These are phyloP conservation scores for Lymantria dispar DNA, from an alignment of 2,888 invertebrate species.

Conservation along the genomic window DNA sequence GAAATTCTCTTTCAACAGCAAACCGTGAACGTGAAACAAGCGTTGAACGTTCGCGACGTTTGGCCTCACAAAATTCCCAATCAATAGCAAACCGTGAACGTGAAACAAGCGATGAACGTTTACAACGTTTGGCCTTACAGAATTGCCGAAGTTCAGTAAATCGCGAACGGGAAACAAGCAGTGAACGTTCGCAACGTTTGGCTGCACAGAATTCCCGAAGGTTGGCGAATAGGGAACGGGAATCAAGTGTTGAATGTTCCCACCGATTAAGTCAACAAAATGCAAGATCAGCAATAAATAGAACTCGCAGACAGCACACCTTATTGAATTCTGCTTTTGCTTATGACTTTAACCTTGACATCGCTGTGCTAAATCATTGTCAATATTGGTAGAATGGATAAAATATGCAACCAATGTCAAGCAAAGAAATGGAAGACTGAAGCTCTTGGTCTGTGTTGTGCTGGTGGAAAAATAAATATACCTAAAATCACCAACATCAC, in stretches of 20 bases:
- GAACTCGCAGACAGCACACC: conserved; percentile 10
- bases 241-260: not conserved
- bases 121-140: not conserved
- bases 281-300: conserved; percentile 8
- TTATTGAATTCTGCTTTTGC: conserved; percentile 6
- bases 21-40: not conserved
- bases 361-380: not conserved
- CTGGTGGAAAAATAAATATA: conserved; percentile 22
- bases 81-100: not conserved
- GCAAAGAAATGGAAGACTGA: conserved; percentile 21
- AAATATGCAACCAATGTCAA: conserved; percentile 17
- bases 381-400: conserved; percentile 21
- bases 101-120: not conserved
- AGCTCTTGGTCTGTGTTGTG: conserved; percentile 25
- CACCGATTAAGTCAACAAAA: not conserved
- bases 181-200: conserved; percentile 1
- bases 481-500: conserved; percentile 11
- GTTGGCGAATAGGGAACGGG: not conserved
- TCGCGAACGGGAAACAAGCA: not conserved
- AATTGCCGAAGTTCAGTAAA: not conserved
- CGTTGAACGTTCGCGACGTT: not conserved
- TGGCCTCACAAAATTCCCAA: not conserved
- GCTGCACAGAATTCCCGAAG: not conserved
- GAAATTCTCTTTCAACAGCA: not conserved
- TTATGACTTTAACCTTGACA: not conserved